A percentile compares a stretch with the other conserved stretches of the same genome.
Conservation (phyloP, 1,140 invertebrate genomes). For the Apolygus lucorum region DNA sequence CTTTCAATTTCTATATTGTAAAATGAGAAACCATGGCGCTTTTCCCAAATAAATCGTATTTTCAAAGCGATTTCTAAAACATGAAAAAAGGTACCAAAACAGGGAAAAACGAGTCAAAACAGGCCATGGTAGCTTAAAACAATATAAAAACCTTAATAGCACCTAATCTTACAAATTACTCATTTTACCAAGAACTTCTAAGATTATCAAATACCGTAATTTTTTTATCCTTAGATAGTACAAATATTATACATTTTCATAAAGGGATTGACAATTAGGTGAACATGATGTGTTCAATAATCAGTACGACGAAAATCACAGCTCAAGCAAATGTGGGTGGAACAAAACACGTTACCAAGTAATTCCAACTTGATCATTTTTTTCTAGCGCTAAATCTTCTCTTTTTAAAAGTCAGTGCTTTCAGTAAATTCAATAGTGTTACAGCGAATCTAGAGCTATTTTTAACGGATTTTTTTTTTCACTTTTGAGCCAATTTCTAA, state of each 20-base stretch:
- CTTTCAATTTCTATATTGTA: no score
- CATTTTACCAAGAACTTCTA: no score
- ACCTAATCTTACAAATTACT: no score
- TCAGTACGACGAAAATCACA: slow-evolving; percentile 13
- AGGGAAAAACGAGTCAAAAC: not conserved
- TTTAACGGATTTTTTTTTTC: not conserved
- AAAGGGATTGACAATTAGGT: slow-evolving; percentile 8
- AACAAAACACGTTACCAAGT: slow-evolving; percentile 1
- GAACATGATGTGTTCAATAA: slow-evolving; percentile 8
- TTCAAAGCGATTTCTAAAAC: no score
- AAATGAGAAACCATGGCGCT: no score
- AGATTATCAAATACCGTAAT: no score
- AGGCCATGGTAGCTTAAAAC: not conserved
- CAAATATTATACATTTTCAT: not conserved
- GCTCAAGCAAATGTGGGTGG: slow-evolving; percentile 14
- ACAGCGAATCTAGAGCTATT: not conserved
- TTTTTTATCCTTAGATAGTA: not conserved
- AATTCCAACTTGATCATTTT: slow-evolving; percentile 1
- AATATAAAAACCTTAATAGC: not conserved
- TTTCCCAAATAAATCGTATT: no score
- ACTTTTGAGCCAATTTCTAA: not conserved
- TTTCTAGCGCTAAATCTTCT: slow-evolving; percentile 1
- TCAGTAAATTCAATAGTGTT: not conserved
- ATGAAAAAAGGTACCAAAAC: no score
- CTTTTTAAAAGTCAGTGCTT: slow-evolving; percentile 11